These are phyloP conservation scores for Hipposideros armiger DNA, from an alignment of 2,113 vertebrate species.

Conservation along the genomic window DNA sequence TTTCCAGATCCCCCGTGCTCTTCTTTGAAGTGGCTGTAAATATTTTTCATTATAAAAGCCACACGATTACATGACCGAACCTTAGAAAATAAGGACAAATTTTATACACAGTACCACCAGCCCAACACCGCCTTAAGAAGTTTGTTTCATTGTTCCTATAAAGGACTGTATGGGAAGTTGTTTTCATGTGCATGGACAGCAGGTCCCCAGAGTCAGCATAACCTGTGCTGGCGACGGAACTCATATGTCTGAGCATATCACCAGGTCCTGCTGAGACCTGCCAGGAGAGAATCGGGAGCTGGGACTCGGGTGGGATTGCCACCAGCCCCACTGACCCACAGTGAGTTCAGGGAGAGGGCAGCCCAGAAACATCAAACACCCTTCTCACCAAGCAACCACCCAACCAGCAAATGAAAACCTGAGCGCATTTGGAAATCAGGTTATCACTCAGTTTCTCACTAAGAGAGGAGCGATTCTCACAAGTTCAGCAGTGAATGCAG, in stretches of 20 bases:
- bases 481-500: neutral
- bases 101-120: neutral
- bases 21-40: neutral
- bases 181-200: neutral
- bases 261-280: neutral
- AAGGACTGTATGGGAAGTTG: neutral
- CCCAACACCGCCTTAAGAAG: neutral
- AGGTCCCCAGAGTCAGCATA: neutral
- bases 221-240: neutral
- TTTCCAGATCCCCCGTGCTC: neutral
- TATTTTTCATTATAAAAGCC: neutral
- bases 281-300: neutral
- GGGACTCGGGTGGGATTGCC: neutral
- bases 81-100: neutral
- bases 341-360: neutral
- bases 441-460: neutral
- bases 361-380: neutral
- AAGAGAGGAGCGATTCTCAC: neutral
- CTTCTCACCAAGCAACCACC: neutral
- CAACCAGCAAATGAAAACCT: neutral
- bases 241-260: neutral
- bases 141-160: neutral
- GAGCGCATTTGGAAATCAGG: neutral
- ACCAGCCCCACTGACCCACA: neutral
- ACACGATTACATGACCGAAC: neutral